Evolutionary conservation across 1,140 invertebrate species (phyloP).

Genomic region (Trigoniulus corallinus): DNA sequence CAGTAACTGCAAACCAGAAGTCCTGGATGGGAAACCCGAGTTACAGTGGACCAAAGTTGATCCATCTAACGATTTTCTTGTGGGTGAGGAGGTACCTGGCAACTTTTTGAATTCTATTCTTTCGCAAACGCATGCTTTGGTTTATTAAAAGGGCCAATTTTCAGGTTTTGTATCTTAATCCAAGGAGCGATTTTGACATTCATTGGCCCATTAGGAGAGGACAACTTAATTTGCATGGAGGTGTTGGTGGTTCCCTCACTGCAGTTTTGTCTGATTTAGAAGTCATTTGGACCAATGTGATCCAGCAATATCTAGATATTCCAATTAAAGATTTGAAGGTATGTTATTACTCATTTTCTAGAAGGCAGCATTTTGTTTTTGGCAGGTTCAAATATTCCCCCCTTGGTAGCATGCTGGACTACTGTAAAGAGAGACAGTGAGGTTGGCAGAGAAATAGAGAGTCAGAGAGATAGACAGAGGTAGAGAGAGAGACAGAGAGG

Average conservation of each 20-base stretch:
- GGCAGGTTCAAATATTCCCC: too few species aligned
- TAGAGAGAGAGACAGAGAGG: too few species aligned
- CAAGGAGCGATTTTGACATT: conserved; percentile 56
- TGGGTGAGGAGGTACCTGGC: conserved; percentile 29
- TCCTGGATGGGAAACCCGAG: conserved; percentile 19
- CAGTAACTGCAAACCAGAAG: conserved; percentile 19
- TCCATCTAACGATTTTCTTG: conserved; percentile 21
- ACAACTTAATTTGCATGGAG: conserved; percentile 65
- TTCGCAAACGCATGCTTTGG: background rate
- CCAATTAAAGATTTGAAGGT: conserved; percentile 52
- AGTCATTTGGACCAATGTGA: conserved; percentile 66
- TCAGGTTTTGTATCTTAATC: conserved; percentile 50
- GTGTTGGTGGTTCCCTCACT: conserved; percentile 64
- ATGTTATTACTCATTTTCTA: conserved; percentile 6
- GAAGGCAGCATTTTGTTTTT: too few species aligned
- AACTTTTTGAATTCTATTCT: background rate
- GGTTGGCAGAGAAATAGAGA: too few species aligned
- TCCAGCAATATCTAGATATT: conserved; percentile 58
- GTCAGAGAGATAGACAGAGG: too few species aligned
- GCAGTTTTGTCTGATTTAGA: conserved; percentile 68
- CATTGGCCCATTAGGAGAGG: conserved; percentile 78
- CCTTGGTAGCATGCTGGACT: too few species aligned
- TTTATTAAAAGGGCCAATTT: conserved; percentile 7
- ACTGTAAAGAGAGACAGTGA: too few species aligned
- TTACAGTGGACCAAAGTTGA: conserved; percentile 23